Percentiles rank a stretch among this genome's conserved stretches.
Conservation (phyloP, 2,113 vertebrate genomes). For the Strix aluco region DNA sequence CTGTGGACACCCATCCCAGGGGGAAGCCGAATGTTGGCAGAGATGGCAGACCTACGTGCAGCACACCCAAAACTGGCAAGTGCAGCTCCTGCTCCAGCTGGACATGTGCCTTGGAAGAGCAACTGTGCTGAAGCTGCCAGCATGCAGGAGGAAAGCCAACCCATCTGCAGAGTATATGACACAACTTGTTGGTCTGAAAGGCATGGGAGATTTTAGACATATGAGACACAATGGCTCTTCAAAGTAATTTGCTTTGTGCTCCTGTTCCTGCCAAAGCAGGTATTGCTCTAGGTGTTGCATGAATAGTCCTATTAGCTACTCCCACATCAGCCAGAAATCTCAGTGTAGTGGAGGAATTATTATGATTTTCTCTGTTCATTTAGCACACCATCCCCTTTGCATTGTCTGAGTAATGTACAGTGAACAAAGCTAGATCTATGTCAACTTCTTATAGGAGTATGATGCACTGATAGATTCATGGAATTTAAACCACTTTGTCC, state of each 20-base stretch:
- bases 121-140: neutral
- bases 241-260: neutral
- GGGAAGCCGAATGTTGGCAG: neutral
- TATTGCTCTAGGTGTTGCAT: neutral
- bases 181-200: neutral
- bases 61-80: neutral
- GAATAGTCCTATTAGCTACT: neutral
- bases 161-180: neutral
- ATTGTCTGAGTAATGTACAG: neutral
- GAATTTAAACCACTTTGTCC: neutral
- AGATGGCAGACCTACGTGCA: neutral
- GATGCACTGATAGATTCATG: neutral
- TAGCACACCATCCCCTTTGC: neutral
- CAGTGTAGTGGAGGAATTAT: neutral
- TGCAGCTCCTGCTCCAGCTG: neutral
- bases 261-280: neutral
- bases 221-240: neutral
- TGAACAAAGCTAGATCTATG: neutral
- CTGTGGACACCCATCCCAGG: neutral
- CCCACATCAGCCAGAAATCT: neutral
- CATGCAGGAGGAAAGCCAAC: neutral
- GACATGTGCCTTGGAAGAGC: neutral
- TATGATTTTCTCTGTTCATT: neutral
- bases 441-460: neutral
- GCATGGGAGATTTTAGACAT: neutral